Conservation (phyloP, 2,888 invertebrate species). For the Andrena trimmerana region DNA sequence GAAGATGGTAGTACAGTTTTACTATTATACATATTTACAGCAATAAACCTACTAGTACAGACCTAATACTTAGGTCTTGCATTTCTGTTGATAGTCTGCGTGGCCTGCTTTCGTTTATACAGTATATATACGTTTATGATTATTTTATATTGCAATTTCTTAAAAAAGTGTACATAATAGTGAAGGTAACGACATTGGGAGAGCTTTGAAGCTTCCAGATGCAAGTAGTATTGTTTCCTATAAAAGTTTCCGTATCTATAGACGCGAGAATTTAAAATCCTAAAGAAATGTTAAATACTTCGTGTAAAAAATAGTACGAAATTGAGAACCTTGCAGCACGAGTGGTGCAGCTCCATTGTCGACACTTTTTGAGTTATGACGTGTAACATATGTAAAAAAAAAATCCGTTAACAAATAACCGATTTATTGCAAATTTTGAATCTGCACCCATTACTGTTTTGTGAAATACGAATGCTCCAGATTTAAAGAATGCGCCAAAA, state of each 20-base stretch:
- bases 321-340: no score
- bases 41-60: slow-evolving; percentile 40
- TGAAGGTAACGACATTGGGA: background rate
- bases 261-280: background rate
- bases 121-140: slow-evolving; percentile 6
- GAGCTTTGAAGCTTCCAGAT: background rate
- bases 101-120: slow-evolving; percentile 47
- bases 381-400: no score
- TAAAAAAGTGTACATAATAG: background rate
- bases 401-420: no score
- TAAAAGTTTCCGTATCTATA: background rate
- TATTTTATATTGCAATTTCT: background rate
- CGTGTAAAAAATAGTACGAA: background rate
- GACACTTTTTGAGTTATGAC: no score
- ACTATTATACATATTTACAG: slow-evolving; percentile 67
- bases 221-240: background rate
- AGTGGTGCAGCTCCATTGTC: no score
- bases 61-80: slow-evolving; percentile 11
- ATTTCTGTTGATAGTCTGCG: slow-evolving; percentile 13
- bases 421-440: no score
- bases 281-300: background rate
- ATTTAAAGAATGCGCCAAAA: no score
- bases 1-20: slow-evolving; percentile 34
- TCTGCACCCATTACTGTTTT: no score
- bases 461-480: no score